Percentiles rank a stretch among this genome's conserved stretches.
These are phyloP conservation scores for Elegia similella DNA, from an alignment of 2,888 invertebrate species.

Conservation along the genomic window DNA sequence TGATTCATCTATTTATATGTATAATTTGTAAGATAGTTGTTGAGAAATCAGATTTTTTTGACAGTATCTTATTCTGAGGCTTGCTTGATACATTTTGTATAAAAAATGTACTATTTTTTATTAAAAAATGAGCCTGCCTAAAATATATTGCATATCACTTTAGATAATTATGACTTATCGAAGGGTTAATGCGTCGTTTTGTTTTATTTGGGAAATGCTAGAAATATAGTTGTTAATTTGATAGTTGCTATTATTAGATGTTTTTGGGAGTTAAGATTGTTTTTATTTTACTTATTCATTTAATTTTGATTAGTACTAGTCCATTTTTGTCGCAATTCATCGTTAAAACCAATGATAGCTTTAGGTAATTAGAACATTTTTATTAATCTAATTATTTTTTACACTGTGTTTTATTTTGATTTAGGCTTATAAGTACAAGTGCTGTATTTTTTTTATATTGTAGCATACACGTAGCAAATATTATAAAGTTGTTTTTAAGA, in stretches of 20 bases:
- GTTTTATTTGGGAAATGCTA: constrained; percentile 42
- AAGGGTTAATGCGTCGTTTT: constrained; percentile 39
- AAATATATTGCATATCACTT: constrained; percentile 77
- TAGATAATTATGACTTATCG: constrained; percentile 58
- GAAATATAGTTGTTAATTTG: constrained; percentile 35
- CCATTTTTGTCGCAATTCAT: constrained; percentile 13
- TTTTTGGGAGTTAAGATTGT: constrained; percentile 23
- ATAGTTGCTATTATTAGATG: constrained; percentile 32
- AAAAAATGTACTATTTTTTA: constrained; percentile 28
- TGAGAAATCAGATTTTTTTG: constrained; percentile 23
- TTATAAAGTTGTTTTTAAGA: constrained; percentile 54
- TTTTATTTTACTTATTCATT: constrained; percentile 13
- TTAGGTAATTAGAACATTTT: constrained; percentile 8
- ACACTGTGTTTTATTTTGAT: constrained; percentile 22
- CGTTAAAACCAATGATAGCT: constrained; percentile 17
- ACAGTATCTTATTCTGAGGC: constrained; percentile 27
- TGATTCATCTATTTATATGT: constrained; percentile 28
- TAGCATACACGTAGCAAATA: constrained; percentile 61
- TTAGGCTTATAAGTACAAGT: constrained; percentile 40
- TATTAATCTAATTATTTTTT: background rate
- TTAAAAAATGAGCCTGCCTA: constrained; percentile 67
- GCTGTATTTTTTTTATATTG: constrained; percentile 51
- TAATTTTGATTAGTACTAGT: background rate
- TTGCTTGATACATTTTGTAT: constrained; percentile 34
- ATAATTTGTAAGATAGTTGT: constrained; percentile 16